Evolutionary conservation across 1,140 invertebrate species (phyloP), one percentile per base, ranked within the genome.

Genomic region (Heliconius himera): DNA sequence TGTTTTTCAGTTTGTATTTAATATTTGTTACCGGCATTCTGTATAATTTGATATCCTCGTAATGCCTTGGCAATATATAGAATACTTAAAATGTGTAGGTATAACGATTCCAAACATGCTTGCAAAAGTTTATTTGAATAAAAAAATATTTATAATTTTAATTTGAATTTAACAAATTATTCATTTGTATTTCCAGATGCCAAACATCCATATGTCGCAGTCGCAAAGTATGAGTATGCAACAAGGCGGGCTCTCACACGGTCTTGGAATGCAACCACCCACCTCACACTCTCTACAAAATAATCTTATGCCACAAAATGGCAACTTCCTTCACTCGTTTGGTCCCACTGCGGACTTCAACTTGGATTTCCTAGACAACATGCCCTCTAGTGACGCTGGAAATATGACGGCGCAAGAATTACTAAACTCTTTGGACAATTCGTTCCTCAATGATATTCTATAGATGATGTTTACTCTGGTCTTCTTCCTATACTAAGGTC

Each of bases 291-390:
- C 70, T 6, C 29, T 72, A 18, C 83, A 87, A 56, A 85, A 82
- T 1, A 88, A 87, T 46, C 88, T 89, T 29, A 91, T 93, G 83
- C 90, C 88, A 11, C 82, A 85, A 73, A 88, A 83, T 83, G 84
- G 83, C 81, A 85, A 84, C 76, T 93, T 91, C 71, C 91, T 91
- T 82, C 95, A 91, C 80, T 92, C 94, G 91, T 96, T 95, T 70
- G 95, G 87, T 83, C 96, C 95, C 90, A 89, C 96, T 0, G 95
- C 96, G 29, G 97, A 97, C 88, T 97, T 97, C 87, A 97, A 96
- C 91, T 95, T 97, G 81, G 97, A 98, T 95, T 97, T 97, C 91
- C 93, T 98, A n/a, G 97, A 97, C 85, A 97, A 97, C 91, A 95
- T 97, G 88, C 96, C 96, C 56, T 95, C 96, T 74, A 95, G 95